Percentiles rank a stretch among this genome's conserved stretches.
Conservation (phyloP, 53 echinoderm and acorn worm genomes). For the Antedon mediterranea region DNA sequence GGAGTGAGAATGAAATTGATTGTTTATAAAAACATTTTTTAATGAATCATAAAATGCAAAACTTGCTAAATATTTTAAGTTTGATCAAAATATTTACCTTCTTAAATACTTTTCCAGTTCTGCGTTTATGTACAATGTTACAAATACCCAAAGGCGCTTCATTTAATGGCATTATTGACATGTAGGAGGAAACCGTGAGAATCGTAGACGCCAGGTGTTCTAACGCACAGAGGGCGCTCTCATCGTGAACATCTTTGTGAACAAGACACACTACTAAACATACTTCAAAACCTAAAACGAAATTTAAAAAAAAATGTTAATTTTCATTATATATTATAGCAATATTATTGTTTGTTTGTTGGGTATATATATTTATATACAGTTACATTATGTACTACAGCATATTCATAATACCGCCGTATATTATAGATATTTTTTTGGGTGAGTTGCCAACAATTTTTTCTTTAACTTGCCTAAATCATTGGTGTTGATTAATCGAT, state of each 20-base stretch:
- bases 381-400: no score
- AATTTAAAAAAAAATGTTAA: no score
- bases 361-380: no score
- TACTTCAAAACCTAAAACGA: conserved; percentile 41
- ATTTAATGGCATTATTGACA: conserved; percentile 29
- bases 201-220: conserved; percentile 41
- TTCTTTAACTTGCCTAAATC: background rate
- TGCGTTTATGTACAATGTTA: conserved; percentile 44
- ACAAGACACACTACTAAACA: conserved; percentile 34
- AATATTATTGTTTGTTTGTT: no score
- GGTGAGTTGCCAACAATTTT: no score
- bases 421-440: no score
- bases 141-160: conserved; percentile 52
- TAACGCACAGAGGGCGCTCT: conserved; percentile 25
- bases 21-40: no score
- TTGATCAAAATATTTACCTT: conserved; percentile 33
- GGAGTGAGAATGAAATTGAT: no score
- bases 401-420: no score
- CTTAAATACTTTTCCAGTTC: conserved; percentile 57
- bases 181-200: conserved; percentile 29
- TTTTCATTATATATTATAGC: no score
- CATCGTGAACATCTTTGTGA: conserved; percentile 64
- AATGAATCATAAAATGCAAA: no score
- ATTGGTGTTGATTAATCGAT: conserved; percentile 22
- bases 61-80: no score